A percentile compares a stretch with the other conserved stretches of the same genome.
phyloP scores from a whole-genome alignment of 1,140 invertebrate species.

The Drosophila gunungcola region DNA sequence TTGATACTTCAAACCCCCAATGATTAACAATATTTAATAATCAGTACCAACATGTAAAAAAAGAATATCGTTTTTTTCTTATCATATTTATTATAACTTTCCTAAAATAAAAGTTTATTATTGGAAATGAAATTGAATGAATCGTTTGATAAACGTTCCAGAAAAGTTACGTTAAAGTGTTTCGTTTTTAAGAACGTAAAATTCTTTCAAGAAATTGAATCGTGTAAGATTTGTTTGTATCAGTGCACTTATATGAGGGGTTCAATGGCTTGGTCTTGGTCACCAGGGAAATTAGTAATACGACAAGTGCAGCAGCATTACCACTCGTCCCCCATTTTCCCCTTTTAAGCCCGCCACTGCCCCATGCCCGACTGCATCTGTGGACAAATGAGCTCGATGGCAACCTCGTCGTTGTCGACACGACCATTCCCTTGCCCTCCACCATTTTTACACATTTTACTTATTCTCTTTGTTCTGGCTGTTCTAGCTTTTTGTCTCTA shows the following conservation, averaged over 20 bases:
- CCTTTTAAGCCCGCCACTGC: neutral
- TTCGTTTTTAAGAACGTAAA: neutral
- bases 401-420: constrained; percentile 47
- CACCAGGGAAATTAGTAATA: constrained; percentile 84
- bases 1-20: no score
- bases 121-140: no score
- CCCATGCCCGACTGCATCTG: constrained; percentile 23
- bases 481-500: constrained; percentile 70
- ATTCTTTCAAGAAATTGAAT: neutral
- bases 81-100: no score
- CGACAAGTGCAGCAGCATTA: constrained; percentile 73
- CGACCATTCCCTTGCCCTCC: constrained; percentile 7
- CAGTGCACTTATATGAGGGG: constrained; percentile 31
- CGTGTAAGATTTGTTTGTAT: neutral
- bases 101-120: no score
- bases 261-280: constrained; percentile 69
- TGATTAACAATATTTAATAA: no score
- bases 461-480: constrained; percentile 70
- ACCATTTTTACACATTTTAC: constrained; percentile 65
- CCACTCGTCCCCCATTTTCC: neutral
- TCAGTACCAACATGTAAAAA: no score
- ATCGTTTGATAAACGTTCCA: no score
- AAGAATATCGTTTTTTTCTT: no score
- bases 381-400: constrained; percentile 75
- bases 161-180: no score